Base-by-base conservation (phyloP, 2,888 invertebrate genomes). In the Pristionchus arcanus region DNA sequence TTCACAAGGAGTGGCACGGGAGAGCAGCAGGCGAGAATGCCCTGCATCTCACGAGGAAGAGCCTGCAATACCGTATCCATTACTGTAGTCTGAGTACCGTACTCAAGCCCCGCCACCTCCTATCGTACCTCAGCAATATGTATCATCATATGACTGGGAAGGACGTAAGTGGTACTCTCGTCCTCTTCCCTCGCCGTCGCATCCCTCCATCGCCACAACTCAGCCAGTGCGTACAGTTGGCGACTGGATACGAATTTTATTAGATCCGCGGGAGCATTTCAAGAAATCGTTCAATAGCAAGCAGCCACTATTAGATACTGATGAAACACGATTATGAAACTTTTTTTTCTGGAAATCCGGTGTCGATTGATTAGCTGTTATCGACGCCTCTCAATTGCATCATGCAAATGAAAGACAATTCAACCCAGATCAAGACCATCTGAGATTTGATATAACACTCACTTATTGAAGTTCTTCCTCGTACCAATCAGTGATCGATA, bases 61-160 rank as follows among this genome's bases (percentile, higher is more conserved):
- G 92, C 90, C 90, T 91, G 63, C 87, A 90, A 34, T 77, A 37
- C 37, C 49, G n/a, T n/a, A 53, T 53, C n/a, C 34, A 49, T 49
- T 28, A 83, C 83, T 4, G 25, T 25, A 21, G 55, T 59, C 42
- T n/a, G 68, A 74, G 34, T 55, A 55, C 53, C 34, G 28, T 66
- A 42, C 59, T 25, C 77, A 49, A 49, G 42, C 9, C 13, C 42
- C 7, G 42, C 42, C 42, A 9, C 42, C 42, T 49, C 42, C 3
- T 42, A 42, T 9, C 34, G 5, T 87, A 96, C 96, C 95, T 98
- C 98, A 0, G 98, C 97, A 90, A 99, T 97, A 95, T 97, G 97
- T 89, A 98, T 95, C 96, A 99, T 95, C 98, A 98, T 98, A 95
- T 98, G 98, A 96, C 98, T 98, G 0, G 99, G 98, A 90, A 99